Conservation (phyloP, 2,888 invertebrate genomes). For the Cotesia congregata region DNA sequence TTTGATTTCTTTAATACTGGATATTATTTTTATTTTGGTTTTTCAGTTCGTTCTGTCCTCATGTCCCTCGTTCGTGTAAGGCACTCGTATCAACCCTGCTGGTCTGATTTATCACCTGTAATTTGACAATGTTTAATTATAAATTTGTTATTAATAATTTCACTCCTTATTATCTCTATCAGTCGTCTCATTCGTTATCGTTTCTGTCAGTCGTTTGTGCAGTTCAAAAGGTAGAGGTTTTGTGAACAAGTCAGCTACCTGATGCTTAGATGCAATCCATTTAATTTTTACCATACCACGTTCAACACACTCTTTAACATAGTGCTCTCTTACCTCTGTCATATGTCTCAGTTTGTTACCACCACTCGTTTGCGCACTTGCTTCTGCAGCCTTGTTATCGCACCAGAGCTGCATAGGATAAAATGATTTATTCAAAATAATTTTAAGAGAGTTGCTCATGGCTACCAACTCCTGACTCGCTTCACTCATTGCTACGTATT, state of each 20-base stretch:
- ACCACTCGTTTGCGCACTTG: constrained; percentile 36
- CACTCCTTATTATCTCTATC: not conserved
- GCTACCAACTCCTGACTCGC: too few species aligned
- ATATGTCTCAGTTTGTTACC: constrained; percentile 44
- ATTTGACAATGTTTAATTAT: too few species aligned
- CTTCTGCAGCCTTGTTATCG: not conserved
- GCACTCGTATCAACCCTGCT: too few species aligned
- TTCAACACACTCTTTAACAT: constrained; percentile 47
- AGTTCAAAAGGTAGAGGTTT: constrained; percentile 36
- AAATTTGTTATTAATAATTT: not conserved
- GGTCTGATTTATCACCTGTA: too few species aligned
- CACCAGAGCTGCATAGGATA: too few species aligned
- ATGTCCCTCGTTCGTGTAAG: too few species aligned
- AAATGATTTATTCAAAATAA: too few species aligned
- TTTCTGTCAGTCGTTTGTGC: constrained; percentile 25
- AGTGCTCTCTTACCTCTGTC: constrained; percentile 47
- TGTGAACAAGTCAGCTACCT: constrained; percentile 46
- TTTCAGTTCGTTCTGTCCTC: too few species aligned
- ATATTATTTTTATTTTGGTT: too few species aligned
- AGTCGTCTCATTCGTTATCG: constrained; percentile 3
- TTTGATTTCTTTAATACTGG: too few species aligned
- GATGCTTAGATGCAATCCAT: constrained; percentile 43
- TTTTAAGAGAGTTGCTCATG: too few species aligned
- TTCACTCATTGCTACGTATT: too few species aligned
- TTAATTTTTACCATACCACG: constrained; percentile 44